Evolutionary conservation across 2,888 invertebrate species (phyloP), one percentile per base, ranked within the genome.

Genomic region (Xiphydria camelus): DNA sequence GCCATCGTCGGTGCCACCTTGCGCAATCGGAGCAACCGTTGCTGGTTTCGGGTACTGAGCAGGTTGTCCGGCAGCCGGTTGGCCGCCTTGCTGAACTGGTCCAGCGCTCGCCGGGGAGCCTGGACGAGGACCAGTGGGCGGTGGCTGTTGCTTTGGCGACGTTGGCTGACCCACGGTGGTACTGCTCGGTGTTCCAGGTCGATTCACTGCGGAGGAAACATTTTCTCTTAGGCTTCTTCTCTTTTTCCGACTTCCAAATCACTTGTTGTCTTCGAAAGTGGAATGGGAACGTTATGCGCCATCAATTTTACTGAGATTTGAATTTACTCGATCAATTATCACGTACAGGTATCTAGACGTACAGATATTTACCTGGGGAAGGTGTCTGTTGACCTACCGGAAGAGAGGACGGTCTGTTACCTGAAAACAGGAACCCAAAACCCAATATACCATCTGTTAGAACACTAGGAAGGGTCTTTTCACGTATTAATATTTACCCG

Each of bases 131-230:
- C 14, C 45, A n/a, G 17, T 15, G 19, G 12, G 6, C 4, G 34
- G 34, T 18, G 45, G 45, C 14, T 26, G 12, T 14, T 26, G 21
- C n/a, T 29, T 29, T 22, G 38, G 38, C n/a, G n/a, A 7, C 17
- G 37, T 38, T 5, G 39, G 12, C 4, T 39, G 29, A n/a, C 18
- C 43, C 14, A 10, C 19, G n/a, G 26, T 51, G n/a, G 50, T 38
- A 4, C 33, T 33, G 5, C 21, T 26, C 18, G 45, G 47, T 5
- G 29, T 22, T 9, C 36, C 18, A 4, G 53, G 55, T 38, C 49
- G 47, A 19, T 20, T 32, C 36, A 52, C 51, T 9, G 39, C 35
- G n/a, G 34, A 21, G 18, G n/a, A n/a, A n/a, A n/a, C n/a, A n/a
- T n/a, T n/a, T n/a, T n/a, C n/a, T n/a, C n/a, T n/a, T n/a, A n/a